Conservation (phyloP, 2,113 vertebrate species). For the Nipponia nippon region DNA sequence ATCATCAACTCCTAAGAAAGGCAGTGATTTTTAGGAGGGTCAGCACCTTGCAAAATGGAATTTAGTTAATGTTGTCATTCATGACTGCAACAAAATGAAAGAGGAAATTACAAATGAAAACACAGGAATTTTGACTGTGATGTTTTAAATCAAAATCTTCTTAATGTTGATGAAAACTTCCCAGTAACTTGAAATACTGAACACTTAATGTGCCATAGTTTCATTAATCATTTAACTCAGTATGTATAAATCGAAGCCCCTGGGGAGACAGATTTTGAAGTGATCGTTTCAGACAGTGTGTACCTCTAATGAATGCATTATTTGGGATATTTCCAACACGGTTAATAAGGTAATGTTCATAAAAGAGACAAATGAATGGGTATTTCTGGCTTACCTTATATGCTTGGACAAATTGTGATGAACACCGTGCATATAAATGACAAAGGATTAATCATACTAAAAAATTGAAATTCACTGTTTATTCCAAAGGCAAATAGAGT, state of each 20-base stretch:
- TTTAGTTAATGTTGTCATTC: neutral
- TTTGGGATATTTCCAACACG: constrained; percentile 52
- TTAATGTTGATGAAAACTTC: constrained; percentile 26
- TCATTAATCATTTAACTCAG: constrained; percentile 46
- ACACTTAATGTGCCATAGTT: neutral
- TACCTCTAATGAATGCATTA: constrained; percentile 54
- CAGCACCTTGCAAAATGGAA: neutral
- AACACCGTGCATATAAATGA: neutral
- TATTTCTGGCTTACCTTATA: constrained; percentile 7
- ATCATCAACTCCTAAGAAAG: neutral
- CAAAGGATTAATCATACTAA: neutral
- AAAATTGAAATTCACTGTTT: neutral
- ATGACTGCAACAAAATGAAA: neutral
- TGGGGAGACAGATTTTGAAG: constrained; percentile 39
- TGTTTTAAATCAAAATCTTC: neutral
- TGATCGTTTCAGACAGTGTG: constrained; percentile 13
- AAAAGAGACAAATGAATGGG: constrained; percentile 38
- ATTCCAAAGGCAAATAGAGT: neutral
- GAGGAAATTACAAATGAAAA: constrained; percentile 22
- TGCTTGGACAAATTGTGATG: constrained; percentile 1
- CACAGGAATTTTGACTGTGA: neutral
- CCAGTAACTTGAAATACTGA: neutral
- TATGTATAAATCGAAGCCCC: constrained; percentile 36
- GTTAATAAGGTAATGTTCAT: constrained; percentile 55
- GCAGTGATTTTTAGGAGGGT: neutral